Percentiles rank a stretch among this genome's conserved stretches.
Conservation (phyloP, 2,888 invertebrate species). For the Bugulina stolonifera region DNA sequence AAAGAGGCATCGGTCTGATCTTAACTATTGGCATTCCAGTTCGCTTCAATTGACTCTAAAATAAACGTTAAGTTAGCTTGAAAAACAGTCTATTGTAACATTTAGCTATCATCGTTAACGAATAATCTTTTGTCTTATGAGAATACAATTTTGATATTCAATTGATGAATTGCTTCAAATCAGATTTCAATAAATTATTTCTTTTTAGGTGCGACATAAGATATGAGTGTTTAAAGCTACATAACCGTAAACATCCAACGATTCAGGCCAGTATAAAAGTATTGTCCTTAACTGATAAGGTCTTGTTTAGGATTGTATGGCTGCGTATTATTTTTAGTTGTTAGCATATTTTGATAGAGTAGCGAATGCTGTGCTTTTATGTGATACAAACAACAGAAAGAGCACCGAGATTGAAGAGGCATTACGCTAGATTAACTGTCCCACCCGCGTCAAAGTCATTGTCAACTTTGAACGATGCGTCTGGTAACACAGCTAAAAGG, state of each 20-base stretch:
- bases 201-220: not conserved
- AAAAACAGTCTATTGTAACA: slow-evolving; percentile 10
- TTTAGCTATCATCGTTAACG: not conserved
- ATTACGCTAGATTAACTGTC: not conserved
- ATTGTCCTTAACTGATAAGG: not conserved
- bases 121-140: slow-evolving; percentile 6
- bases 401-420: not conserved
- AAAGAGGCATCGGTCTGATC: slow-evolving; percentile 24
- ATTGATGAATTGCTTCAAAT: slow-evolving; percentile 14
- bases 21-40: slow-evolving; percentile 3
- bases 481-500: no score
- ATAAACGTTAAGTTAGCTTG: not conserved
- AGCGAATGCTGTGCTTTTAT: not conserved
- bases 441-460: no score
- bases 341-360: not conserved
- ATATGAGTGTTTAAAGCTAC: not conserved
- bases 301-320: not conserved
- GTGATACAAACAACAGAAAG: not conserved
- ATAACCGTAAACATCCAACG: not conserved
- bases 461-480: no score
- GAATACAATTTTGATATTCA: slow-evolving; percentile 3
- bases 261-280: not conserved
- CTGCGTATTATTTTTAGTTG: not conserved
- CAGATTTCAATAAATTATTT: not conserved
- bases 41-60: not conserved